Base-by-base conservation (phyloP, 1,140 invertebrate species). In the Papilio xuthus region DNA sequence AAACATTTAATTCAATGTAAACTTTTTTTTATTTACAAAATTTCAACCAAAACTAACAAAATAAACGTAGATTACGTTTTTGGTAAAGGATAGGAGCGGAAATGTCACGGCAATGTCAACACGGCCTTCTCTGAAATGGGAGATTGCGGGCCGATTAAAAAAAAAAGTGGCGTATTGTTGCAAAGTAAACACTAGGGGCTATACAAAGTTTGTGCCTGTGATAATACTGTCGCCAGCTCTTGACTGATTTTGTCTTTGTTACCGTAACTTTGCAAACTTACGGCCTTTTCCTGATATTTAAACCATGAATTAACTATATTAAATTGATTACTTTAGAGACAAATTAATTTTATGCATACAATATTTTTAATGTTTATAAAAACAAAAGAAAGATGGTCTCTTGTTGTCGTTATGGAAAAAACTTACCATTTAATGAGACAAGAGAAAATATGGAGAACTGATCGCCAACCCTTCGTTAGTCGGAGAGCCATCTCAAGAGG, bases 91-190 rank as follows among this genome's bases (percentile, higher is more conserved):
- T 80, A 83, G 42, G 86, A 85, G 84, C 88, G 88, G 88, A 90
- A 88, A 88, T 82, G 56, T 56, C 41, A 7, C 71, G 37, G 81
- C 80, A 85, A 79, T 85, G 85, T 86, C 85, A 89, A 89, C 85
- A 86, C 47, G 78, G 63, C 85, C 87, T 90, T 89, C 88, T 85
- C 83, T 87, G 89, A 89, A 90, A 84, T 82, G 77, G 81, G 82
- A 83, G 82, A 83, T 84, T 83, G 83, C 56, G 56, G 79, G 70
- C 73, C 73, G 71, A 20, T 74, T 70, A 71, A 80, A 81, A 80
- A 81, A n/a, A 80, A 81, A 77, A 73, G 71, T 73, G 73, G 80
- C 79, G 42, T 76, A 82, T 81, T 80, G 67, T 80, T 83, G 69
- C 70, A 79, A 79, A 75, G 53, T 79, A 84, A 82, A 82, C 74